These are phyloP conservation scores for Zapornia atra DNA, from an alignment of 2,113 vertebrate genomes.

Conservation along the genomic window DNA sequence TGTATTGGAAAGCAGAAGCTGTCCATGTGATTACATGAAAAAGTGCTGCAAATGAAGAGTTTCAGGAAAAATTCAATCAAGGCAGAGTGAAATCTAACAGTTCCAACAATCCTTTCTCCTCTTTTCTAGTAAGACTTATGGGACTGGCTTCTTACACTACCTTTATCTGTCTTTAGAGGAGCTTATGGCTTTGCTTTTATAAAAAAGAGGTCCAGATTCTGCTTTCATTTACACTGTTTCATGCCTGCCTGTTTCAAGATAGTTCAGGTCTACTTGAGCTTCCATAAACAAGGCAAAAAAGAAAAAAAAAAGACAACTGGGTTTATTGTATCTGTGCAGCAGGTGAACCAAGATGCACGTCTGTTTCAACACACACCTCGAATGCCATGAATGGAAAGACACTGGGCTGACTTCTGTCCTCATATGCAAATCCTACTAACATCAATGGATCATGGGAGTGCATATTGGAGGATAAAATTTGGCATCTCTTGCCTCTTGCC, in stretches of 20 bases:
- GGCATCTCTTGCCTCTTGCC: background rate
- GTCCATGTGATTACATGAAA: accelerated
- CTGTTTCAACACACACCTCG: background rate
- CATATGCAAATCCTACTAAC: background rate
- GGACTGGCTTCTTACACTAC: background rate
- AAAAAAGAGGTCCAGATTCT: background rate
- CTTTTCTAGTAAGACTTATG: background rate
- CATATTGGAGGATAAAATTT: background rate
- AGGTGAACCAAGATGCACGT: background rate
- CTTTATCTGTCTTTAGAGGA: background rate
- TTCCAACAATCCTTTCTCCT: background rate
- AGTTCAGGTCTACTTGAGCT: background rate
- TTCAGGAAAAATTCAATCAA: background rate
- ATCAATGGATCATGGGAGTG: background rate
- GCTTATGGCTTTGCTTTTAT: background rate
- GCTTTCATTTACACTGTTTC: accelerated
- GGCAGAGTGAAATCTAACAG: background rate
- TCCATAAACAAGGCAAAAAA: background rate
- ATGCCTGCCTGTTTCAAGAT: background rate
- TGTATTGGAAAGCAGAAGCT: background rate
- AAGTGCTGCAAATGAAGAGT: background rate
- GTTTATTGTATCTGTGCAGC: background rate
- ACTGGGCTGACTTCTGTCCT: background rate
- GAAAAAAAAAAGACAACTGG: background rate
- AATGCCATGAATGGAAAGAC: background rate